Conservation (phyloP, 2,888 invertebrate genomes). For the Chloromyia formosa region DNA sequence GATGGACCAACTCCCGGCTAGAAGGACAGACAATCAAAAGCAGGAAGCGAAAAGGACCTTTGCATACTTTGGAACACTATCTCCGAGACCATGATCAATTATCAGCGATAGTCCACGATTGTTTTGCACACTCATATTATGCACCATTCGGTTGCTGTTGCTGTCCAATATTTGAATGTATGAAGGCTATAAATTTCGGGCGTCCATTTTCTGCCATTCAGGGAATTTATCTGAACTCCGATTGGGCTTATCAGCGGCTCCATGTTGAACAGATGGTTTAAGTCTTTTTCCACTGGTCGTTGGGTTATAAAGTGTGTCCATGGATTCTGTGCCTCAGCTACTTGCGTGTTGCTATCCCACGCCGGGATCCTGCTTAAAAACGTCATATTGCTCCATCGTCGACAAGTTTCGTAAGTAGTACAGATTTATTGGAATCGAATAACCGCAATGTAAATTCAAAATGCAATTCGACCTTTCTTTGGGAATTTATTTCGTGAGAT, state of each 20-base stretch:
- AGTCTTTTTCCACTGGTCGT: conserved; percentile 22
- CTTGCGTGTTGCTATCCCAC: neutral
- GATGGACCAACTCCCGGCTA: no score
- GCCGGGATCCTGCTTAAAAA: neutral
- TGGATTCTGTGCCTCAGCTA: neutral
- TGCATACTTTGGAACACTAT: conserved; percentile 38
- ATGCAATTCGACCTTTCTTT: conserved; percentile 22
- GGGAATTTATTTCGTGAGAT: conserved; percentile 31
- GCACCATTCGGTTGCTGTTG: neutral
- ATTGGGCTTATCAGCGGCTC: conserved; percentile 42
- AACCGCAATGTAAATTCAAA: conserved; percentile 41
- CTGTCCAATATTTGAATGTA: conserved; percentile 1
- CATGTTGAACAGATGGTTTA: conserved; percentile 37
- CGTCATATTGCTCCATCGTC: neutral
- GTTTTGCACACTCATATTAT: conserved; percentile 30
- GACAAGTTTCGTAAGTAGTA: conserved; percentile 27
- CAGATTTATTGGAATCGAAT: conserved; percentile 42
- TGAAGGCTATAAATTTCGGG: conserved; percentile 35
- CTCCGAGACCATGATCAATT: conserved; percentile 35
- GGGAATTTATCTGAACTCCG: conserved; percentile 38
- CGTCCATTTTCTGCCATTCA: conserved; percentile 41
- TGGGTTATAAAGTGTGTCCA: conserved; percentile 13
- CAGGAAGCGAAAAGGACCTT: conserved; percentile 27
- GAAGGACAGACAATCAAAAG: neutral
- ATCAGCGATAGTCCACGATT: conserved; percentile 44